These are phyloP conservation scores for Notospermus geniculatus DNA, from an alignment of 1,140 invertebrate species.

Conservation along the genomic window DNA sequence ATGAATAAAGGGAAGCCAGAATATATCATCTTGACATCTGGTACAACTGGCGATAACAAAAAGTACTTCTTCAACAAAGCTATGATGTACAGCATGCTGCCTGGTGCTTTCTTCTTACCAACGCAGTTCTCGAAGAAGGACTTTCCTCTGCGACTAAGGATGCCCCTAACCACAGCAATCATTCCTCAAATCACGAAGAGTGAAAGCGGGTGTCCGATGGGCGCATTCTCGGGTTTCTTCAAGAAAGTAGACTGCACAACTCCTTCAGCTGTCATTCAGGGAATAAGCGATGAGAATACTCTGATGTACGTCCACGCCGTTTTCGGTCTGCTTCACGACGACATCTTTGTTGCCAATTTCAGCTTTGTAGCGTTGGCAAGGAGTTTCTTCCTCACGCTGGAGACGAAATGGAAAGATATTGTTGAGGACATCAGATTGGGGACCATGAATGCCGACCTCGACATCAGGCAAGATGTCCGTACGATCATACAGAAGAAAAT, in stretches of 20 bases:
- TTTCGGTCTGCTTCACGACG: neutral
- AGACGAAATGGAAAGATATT: neutral
- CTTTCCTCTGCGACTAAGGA: neutral
- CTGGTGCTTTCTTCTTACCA: neutral
- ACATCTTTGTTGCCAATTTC: neutral
- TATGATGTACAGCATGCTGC: neutral
- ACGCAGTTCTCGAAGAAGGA: neutral
- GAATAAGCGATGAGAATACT: neutral
- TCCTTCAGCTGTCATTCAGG: neutral
- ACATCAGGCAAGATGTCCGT: neutral
- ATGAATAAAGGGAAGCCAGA: neutral
- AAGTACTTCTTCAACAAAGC: neutral
- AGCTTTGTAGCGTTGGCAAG: neutral
- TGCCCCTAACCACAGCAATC: neutral
- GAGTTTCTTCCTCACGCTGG: neutral
- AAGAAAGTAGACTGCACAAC: neutral
- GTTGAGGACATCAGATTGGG: neutral
- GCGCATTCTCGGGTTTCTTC: neutral
- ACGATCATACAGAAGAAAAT: neutral
- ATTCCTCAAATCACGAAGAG: neutral
- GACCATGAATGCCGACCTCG: neutral
- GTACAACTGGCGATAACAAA: conserved; percentile 3
- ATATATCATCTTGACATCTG: neutral
- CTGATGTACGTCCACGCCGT: conserved; percentile 7
- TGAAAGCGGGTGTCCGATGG: neutral